Percentiles rank a stretch among this genome's conserved stretches.
phyloP scores from a whole-genome alignment of 2,113 vertebrate species.

The Hystrix cristata region DNA sequence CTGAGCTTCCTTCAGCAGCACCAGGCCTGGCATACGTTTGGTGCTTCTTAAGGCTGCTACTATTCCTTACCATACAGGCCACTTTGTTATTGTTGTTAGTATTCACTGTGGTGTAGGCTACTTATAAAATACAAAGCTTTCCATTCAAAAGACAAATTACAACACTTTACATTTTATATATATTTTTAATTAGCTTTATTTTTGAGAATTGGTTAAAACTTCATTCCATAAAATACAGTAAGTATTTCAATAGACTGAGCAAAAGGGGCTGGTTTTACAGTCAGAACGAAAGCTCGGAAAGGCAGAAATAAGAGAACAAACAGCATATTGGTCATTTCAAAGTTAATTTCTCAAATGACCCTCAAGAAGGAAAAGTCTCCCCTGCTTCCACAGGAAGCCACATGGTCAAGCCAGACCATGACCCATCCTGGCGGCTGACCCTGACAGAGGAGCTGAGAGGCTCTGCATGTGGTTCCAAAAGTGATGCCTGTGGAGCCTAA shows the following conservation, averaged over 20 bases:
- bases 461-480: too few relatives aligned
- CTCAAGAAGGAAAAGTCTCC: too few relatives aligned
- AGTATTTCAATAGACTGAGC: not conserved
- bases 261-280: not conserved
- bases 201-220: not conserved
- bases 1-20: not conserved
- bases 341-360: not conserved
- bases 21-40: not conserved
- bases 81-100: not conserved
- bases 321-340: not conserved
- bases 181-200: not conserved
- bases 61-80: not conserved
- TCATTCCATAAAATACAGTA: not conserved
- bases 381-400: too few relatives aligned
- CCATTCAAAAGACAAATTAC: not conserved
- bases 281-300: not conserved
- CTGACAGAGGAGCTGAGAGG: too few relatives aligned
- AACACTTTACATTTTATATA: not conserved
- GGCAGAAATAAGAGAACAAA: not conserved
- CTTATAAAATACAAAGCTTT: not conserved
- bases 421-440: too few relatives aligned
- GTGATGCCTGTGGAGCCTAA: too few relatives aligned
- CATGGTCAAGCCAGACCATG: too few relatives aligned
- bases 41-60: not conserved
- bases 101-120: not conserved